Base-by-base conservation (phyloP, 2,797 vertebrate genomes). In the Miichthys miiuy region DNA sequence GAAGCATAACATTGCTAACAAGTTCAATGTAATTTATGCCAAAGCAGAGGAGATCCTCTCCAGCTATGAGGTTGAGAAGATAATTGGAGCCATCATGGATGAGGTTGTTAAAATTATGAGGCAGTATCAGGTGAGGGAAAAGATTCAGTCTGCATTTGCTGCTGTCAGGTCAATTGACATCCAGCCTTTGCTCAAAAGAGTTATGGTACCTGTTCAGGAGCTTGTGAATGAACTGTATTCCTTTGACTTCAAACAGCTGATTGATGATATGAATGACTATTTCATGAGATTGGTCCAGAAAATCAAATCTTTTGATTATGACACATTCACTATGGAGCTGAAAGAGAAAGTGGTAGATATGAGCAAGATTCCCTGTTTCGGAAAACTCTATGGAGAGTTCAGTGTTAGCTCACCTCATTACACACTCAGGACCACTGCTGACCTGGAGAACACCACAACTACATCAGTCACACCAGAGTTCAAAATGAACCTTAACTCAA, bases 361-460 rank as follows among this genome's bases (percentile, higher is more conserved):
- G 60, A 96, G 92, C 62, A 94, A 84, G 75, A 68, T 97, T 25
- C 97, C 97, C 75, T 95, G 96, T 64, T 97, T 99, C 90, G 98
- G 98, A 82, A 98, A 96, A 84, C 89, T 99, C 42, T 93, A 94
- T 18, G 91, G 97, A 63, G 81, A 95, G 87, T 96, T 98, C 86
- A 96, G 76, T 91, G 86, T 98, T 13, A 88, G 71, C 0, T 96
- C 96, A 71, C 96, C 97, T 20, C 89, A 97, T 87, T 96, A 97
- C 83, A 94, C 83, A 0, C 86, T 98, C 48, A 95, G 73, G 55
- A 95, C 95, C 20, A 94, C 89, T 63, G 96, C 94, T 85, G 91
- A 94, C 63, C 61, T 98, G 85, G 92, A 93, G 68, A 99, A 99
- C 87, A 86, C 89, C 60, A 98, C 97, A 25, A 81, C 89, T 66